phyloP scores from a whole-genome alignment of 1,140 invertebrate genomes.

The Apis laboriosa region DNA sequence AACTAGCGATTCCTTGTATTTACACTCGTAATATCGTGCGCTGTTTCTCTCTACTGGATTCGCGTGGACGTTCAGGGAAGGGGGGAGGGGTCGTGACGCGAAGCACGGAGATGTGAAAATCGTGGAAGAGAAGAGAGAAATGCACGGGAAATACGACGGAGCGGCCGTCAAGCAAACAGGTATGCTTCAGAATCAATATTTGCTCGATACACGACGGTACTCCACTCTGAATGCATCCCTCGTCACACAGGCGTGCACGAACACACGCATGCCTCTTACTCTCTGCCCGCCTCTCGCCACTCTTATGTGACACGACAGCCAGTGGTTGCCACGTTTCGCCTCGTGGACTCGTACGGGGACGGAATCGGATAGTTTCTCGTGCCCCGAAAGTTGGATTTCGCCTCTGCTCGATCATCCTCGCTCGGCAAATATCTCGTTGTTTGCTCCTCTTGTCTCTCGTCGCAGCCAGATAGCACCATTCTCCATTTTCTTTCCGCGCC shows the following conservation, averaged over 20 bases:
- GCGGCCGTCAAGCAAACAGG: slow-evolving; percentile 69
- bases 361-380: slow-evolving; percentile 1
- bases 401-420: slow-evolving; percentile 23
- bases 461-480: not conserved
- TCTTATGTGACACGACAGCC: slow-evolving; percentile 51
- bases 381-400: slow-evolving; percentile 25
- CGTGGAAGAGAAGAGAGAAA: slow-evolving; percentile 35
- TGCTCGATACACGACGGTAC: slow-evolving; percentile 71
- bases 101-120: slow-evolving; percentile 18
- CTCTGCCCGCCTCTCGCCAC: slow-evolving; percentile 41
- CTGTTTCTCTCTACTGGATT: slow-evolving; percentile 5
- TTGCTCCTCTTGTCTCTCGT: not conserved
- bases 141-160: slow-evolving; percentile 27
- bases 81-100: not conserved
- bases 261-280: slow-evolving; percentile 50
- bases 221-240: slow-evolving; percentile 69
- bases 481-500: not conserved
- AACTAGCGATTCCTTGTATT: slow-evolving; percentile 16
- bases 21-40: slow-evolving; percentile 51
- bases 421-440: not conserved
- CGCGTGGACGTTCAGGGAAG: not conserved
- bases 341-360: slow-evolving; percentile 13
- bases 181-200: slow-evolving; percentile 77
- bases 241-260: slow-evolving; percentile 52
- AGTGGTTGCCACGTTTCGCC: slow-evolving; percentile 26